Percentiles rank a stretch among this genome's conserved stretches.
These are phyloP conservation scores for Tetramorium parvispinum DNA, from an alignment of 1,140 invertebrate genomes.

Conservation along the genomic window DNA sequence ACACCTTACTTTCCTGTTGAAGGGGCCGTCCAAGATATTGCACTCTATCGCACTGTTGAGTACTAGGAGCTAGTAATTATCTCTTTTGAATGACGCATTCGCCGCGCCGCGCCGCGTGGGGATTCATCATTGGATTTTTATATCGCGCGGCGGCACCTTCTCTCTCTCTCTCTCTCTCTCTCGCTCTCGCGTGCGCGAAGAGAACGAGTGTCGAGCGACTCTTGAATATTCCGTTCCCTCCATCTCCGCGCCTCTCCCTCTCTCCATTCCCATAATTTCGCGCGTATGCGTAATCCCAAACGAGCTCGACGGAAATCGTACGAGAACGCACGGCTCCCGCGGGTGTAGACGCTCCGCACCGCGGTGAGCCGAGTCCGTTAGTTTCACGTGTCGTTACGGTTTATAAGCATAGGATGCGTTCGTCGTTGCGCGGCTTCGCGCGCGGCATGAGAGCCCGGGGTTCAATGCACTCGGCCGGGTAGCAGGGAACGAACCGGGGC, in stretches of 20 bases:
- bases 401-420: slow-evolving; percentile 83
- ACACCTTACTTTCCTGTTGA: slow-evolving; percentile 51
- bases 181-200: too few species aligned
- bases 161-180: neutral
- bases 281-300: slow-evolving; percentile 53
- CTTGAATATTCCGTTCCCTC: neutral
- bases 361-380: slow-evolving; percentile 77
- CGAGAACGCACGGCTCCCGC: slow-evolving; percentile 38
- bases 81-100: slow-evolving; percentile 57
- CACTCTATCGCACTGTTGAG: slow-evolving; percentile 50
- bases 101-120: slow-evolving; percentile 18
- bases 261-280: slow-evolving; percentile 24
- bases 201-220: neutral
- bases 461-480: slow-evolving; percentile 77
- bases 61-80: slow-evolving; percentile 62
- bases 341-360: slow-evolving; percentile 66
- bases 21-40: slow-evolving; percentile 44
- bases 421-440: slow-evolving; percentile 71
- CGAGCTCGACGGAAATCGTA: slow-evolving; percentile 50
- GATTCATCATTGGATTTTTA: slow-evolving; percentile 53
- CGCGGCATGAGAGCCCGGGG: slow-evolving; percentile 62
- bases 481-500: slow-evolving; percentile 68
- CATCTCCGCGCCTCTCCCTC: neutral
- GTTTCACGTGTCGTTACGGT: slow-evolving; percentile 83
- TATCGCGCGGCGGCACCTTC: neutral